Evolutionary conservation across 2,113 vertebrate genomes (phyloP).

Genomic region (Procapra przewalskii): DNA sequence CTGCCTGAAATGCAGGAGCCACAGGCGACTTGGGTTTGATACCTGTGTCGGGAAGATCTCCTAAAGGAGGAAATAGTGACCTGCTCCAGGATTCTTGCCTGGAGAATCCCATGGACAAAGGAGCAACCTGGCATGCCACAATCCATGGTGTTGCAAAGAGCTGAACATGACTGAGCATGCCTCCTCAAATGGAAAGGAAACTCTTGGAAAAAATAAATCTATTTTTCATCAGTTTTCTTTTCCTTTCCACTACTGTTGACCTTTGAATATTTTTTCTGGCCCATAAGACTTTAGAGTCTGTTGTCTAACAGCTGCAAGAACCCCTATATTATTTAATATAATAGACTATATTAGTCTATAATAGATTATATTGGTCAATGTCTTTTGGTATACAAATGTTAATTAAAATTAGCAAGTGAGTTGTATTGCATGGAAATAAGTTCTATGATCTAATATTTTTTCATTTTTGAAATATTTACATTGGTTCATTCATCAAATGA

Average conservation of each 20-base stretch:
- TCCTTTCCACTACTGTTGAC: not conserved
- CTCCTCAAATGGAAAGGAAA: not conserved
- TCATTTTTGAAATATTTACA: not conserved
- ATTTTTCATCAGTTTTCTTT: not conserved
- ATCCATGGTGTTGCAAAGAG: not conserved
- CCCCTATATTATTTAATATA: not conserved
- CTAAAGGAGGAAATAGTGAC: not conserved
- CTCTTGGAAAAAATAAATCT: not conserved
- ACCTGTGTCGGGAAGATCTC: not conserved
- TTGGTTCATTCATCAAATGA: not conserved
- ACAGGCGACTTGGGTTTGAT: rapidly evolving
- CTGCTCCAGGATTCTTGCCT: not conserved
- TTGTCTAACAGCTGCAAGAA: not conserved
- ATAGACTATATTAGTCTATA: not conserved
- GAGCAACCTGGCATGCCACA: not conserved
- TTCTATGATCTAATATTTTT: not conserved
- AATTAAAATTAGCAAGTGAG: not conserved
- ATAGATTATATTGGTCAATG: not conserved
- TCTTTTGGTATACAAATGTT: not conserved
- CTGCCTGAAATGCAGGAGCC: not conserved
- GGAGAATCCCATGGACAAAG: not conserved
- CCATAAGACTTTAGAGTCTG: not conserved
- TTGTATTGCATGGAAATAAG: not conserved
- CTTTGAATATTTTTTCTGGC: not conserved
- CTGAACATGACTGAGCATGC: not conserved